These are phyloP conservation scores for Peromyscus melanophrys DNA, from an alignment of 2,797 vertebrate species.

Conservation along the genomic window DNA sequence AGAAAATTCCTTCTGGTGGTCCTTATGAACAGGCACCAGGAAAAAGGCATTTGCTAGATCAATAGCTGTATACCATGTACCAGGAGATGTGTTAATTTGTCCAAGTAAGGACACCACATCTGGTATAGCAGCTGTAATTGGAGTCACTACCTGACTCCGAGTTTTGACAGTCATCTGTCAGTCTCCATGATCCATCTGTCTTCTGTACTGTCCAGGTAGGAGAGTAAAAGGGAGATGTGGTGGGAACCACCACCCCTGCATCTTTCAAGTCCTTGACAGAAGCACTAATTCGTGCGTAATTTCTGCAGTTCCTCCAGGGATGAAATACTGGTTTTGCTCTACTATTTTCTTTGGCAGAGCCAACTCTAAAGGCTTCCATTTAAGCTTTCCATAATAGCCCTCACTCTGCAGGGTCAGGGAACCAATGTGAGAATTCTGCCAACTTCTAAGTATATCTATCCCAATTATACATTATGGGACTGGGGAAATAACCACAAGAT, in stretches of 20 bases:
- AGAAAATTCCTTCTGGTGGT: background rate
- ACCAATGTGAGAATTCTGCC: background rate
- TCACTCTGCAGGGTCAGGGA: background rate
- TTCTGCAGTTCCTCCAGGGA: background rate
- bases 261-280: background rate
- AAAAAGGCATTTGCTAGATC: background rate
- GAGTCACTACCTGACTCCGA: no score
- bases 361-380: background rate
- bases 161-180: background rate
- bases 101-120: background rate
- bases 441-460: background rate
- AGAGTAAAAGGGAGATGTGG: background rate
- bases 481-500: background rate
- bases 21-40: background rate
- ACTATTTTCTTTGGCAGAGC: background rate
- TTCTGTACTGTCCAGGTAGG: background rate
- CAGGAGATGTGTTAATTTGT: background rate
- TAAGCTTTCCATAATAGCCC: background rate
- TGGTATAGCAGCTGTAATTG: background rate
- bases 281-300: background rate
- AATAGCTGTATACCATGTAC: background rate
- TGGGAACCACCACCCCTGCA: background rate
- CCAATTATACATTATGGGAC: background rate
- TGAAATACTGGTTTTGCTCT: background rate
- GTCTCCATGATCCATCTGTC: background rate